A percentile compares a stretch with the other conserved stretches of the same genome.
Conservation (phyloP, 2,888 invertebrate genomes). For the Tetragnatha montana region DNA sequence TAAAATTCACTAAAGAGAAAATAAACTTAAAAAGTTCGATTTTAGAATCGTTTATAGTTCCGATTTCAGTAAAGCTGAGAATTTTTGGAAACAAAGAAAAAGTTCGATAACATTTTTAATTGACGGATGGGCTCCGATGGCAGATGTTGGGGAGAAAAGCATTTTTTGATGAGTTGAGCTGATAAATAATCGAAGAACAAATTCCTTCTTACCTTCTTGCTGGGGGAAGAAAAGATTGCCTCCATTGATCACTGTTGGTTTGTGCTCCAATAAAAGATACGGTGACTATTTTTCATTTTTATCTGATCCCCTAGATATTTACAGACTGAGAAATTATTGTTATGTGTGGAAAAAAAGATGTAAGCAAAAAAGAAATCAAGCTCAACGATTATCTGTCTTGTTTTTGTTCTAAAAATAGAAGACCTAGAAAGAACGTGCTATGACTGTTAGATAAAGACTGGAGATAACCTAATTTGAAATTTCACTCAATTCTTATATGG, state of each 20-base stretch:
- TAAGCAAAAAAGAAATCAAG: background rate
- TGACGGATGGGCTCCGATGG: background rate
- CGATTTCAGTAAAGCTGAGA: background rate
- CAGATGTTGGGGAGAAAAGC: background rate
- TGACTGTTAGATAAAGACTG: background rate
- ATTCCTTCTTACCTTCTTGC: background rate
- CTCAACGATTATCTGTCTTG: background rate
- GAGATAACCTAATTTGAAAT: background rate
- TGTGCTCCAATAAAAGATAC: background rate
- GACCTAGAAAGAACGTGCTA: background rate
- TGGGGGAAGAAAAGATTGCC: background rate
- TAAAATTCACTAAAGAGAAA: no score
- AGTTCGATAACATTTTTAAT: background rate
- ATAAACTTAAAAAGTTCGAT: no score
- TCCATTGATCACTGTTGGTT: background rate
- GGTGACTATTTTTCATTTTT: background rate
- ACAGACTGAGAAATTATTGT: slow-evolving; percentile 1
- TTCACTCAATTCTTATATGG: no score
- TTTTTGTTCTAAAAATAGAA: background rate
- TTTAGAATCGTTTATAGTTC: no score
- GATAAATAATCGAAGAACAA: background rate
- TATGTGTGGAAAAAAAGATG: background rate
- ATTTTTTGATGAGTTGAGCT: background rate
- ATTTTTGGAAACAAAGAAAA: background rate
- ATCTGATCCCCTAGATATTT: background rate